Conservation (phyloP, 2,888 invertebrate species). For the Tachina grossa region DNA sequence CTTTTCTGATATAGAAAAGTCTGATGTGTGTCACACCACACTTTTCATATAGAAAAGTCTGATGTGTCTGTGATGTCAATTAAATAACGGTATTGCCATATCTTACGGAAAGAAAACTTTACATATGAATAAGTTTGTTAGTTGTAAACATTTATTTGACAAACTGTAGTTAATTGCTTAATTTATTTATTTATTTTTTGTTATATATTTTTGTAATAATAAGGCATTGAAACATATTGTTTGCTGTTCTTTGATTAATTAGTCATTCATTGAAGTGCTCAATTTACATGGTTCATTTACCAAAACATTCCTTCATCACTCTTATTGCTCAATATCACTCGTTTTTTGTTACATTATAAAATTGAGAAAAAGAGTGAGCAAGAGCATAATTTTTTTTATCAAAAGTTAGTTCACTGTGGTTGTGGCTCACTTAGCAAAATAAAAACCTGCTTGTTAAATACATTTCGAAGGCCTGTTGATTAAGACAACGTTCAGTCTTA, state of each 20-base stretch:
- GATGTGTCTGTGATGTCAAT: no score
- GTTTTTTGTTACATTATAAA: neutral
- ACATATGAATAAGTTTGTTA: no score
- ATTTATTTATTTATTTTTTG: neutral
- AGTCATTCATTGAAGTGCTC: conserved; percentile 51
- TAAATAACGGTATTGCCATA: no score
- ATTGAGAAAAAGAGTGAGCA: neutral
- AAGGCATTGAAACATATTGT: conserved; percentile 1
- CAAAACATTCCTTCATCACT: conserved; percentile 50
- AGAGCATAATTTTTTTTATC: conserved; percentile 8
- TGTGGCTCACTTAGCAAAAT: conserved; percentile 21
- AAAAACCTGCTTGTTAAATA: conserved; percentile 60
- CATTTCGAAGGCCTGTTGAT: conserved; percentile 48
- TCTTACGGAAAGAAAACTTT: no score
- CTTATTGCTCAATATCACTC: conserved; percentile 36
- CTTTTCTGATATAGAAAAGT: no score
- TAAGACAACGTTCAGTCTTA: conserved; percentile 58
- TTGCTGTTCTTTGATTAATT: conserved; percentile 50
- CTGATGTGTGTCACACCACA: no score
- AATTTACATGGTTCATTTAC: conserved; percentile 50
- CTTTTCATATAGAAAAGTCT: no score
- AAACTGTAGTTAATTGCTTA: neutral
- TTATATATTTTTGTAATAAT: neutral
- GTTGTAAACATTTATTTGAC: neutral
- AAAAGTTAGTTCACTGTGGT: conserved; percentile 3